Evolutionary conservation across 1,140 invertebrate species (phyloP), one percentile per base, ranked within the genome.

Genomic region (Temnothorax longispinosus): DNA sequence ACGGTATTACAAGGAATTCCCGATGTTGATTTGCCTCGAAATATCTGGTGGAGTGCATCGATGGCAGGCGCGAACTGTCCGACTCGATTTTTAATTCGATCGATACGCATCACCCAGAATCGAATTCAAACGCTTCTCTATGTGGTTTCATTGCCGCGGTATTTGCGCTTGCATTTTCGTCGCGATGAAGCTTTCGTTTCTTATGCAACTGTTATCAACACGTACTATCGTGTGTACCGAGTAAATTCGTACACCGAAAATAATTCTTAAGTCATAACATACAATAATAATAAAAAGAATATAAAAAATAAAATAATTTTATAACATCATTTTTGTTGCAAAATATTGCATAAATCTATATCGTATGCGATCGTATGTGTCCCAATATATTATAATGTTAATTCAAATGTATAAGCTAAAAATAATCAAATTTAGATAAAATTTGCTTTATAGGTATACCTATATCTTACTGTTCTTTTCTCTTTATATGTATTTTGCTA

Each of bases 81-180:
- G 41, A 60, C n/a, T 84, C 69, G 69, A 84, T 60, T 84, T 82
- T 84, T 84, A 84, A 84, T 84, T 84, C 80, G 80, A 84, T 75
- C 54, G 54, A 84, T 84, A 84, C 52, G 69, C 54, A 75, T 74
- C 54, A n/a, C 13, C 32, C 65, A 13, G 18, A 60, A 84, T 75
- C 69, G 80, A 84, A 84, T 84, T 84, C 41, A 84, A 84, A 84
- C 56, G 27, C 41, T 32, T 84, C 56, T 84, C 32, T n/a, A 60
- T 74, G 67, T 50, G 54, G 69, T 84, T 84, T 75, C 13, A 75
- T 35, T 47, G 13, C 32, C 6, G 18, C 27, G 27, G n/a, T 84
- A 38, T 84, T 84, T 62, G 56, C 69, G 27, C 54, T 75, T 41
- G 41, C 41, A 67, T 74, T 82, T 81, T 82, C 32, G 80, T 82